Conservation (phyloP, 1,140 invertebrate genomes). For the Parasteatoda tepidariorum region DNA sequence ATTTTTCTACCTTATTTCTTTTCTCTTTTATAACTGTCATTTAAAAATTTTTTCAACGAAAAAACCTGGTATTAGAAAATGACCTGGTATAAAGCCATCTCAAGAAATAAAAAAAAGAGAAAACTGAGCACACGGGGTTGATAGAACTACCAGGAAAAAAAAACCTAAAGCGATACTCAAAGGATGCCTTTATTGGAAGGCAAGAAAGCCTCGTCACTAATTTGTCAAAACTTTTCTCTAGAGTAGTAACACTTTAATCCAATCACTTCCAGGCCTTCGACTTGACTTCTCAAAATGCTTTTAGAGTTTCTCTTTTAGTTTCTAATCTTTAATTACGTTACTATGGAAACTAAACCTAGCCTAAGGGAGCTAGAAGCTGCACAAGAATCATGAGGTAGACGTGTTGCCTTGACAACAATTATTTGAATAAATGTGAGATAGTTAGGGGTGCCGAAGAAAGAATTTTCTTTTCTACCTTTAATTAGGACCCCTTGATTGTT, state of each 20-base stretch:
- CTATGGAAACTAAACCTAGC: constrained; percentile 23
- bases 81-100: no score
- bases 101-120: no score
- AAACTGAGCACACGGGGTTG: no score
- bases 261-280: constrained; percentile 38
- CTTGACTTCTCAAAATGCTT: constrained; percentile 34
- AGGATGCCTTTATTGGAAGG: not conserved
- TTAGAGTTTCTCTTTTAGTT: constrained; percentile 27
- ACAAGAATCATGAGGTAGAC: constrained; percentile 15
- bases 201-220: constrained; percentile 1
- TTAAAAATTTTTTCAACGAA: no score
- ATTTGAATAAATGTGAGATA: constrained; percentile 54
- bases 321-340: constrained; percentile 55
- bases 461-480: constrained; percentile 31
- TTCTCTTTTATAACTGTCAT: no score
- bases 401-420: constrained; percentile 39
- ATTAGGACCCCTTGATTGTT: constrained; percentile 44
- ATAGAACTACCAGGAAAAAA: not conserved
- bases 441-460: constrained; percentile 18
- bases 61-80: no score
- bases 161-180: not conserved
- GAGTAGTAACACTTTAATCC: constrained; percentile 48
- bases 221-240: constrained; percentile 54
- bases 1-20: no score
- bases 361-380: not conserved